A percentile compares a stretch with the other conserved stretches of the same genome.
These are phyloP conservation scores for Drosophila micromelanica DNA, from an alignment of 1,140 invertebrate genomes.

Conservation along the genomic window DNA sequence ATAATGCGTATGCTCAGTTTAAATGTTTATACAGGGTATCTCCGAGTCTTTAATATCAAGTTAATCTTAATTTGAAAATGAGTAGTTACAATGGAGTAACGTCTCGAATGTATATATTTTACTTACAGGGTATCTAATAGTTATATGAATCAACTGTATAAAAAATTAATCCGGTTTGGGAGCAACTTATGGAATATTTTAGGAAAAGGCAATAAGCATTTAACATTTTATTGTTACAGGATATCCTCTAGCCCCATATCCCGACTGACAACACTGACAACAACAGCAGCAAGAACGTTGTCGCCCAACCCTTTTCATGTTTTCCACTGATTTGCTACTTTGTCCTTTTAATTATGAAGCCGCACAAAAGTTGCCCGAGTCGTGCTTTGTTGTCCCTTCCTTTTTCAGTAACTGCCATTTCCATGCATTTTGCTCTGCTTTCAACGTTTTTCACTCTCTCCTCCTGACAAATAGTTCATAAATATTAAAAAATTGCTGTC, in stretches of 20 bases:
- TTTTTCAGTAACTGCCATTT: conserved; percentile 29
- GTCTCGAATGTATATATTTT: too few species aligned
- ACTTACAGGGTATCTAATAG: too few species aligned
- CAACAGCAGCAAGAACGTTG: conserved; percentile 20
- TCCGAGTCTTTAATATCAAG: too few species aligned
- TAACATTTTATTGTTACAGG: background rate
- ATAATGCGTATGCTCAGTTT: too few species aligned
- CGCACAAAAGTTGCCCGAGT: conserved; percentile 43
- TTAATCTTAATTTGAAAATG: too few species aligned
- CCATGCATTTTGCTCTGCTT: conserved; percentile 6
- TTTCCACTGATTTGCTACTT: conserved; percentile 77
- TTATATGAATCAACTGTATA: too few species aligned
- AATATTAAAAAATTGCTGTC: conserved; percentile 63
- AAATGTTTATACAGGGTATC: too few species aligned
- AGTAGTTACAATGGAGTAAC: too few species aligned
- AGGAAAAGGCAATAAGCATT: background rate
- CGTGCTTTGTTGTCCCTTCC: conserved; percentile 25
- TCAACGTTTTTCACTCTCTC: background rate
- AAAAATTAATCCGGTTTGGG: background rate
- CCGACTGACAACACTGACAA: background rate
- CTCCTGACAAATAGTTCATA: conserved; percentile 70
- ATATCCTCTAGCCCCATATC: background rate
- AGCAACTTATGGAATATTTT: background rate
- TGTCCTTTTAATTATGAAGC: conserved; percentile 79
- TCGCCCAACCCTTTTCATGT: conserved; percentile 55